Evolutionary conservation across 2,113 vertebrate species (phyloP), one percentile per base, ranked within the genome.

Genomic region (Macrotus californicus): DNA sequence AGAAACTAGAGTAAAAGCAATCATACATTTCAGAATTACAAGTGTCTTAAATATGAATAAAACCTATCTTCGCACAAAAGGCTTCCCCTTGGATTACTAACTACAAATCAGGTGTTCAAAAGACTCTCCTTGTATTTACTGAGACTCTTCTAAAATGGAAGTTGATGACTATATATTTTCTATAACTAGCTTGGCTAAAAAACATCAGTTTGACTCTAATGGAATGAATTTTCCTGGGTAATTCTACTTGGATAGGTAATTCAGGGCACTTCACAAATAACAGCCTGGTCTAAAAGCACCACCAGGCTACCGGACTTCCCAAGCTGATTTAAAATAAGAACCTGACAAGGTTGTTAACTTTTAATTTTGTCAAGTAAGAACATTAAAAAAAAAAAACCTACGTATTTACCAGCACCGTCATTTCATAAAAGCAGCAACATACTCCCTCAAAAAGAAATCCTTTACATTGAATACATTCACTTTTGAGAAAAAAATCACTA

Each of bases 1-100:
- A 94, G 56, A 96, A 95, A 93, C 87, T 48, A 93, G 90, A 92
- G 59, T 79, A 89, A 95, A 95, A 90, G 56, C 93, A 96, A 94
- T 87, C 59, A 93, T 18, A 56, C 50, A 92, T 83, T 84, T 66
- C 94, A 95, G 83, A 95, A 94, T 66, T 94, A 50, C 14, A 91
- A 84, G 31, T 87, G 2, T 93, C 52, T 59, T 93, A 90, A 89
- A 19, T 79, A 96, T 85, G 93, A 89, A 95, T 92, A 92, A 96
- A 96, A 89, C n/a, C 39, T 87, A 94, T 54, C 46, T 72, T 79
- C 70, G 92, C 48, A 94, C 26, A 95, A 94, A 96, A 96, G 36
- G 22, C 36, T 89, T 85, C 76, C n/a, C 90, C 39, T 76, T 94
- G 56, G 59, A 97, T 95, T 87, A 67, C 46, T 87, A 72, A 96